Base-by-base conservation (phyloP, 2,113 vertebrate species). In the Odontophorus gujanensis region DNA sequence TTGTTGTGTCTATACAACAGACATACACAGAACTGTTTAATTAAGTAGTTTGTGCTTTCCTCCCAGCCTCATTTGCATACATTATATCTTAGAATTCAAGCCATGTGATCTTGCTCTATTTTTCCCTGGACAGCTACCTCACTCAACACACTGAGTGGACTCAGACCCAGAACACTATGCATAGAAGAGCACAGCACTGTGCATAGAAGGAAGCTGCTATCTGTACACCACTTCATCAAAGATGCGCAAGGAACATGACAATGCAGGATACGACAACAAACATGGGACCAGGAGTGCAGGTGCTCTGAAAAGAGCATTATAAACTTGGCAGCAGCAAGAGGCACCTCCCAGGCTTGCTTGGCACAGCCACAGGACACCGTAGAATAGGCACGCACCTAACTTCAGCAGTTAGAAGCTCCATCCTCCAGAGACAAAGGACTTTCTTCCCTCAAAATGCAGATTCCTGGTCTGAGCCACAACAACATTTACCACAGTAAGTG, bases 281-380 rank as follows among this genome's bases (percentile, higher is more conserved):
- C 61, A 90, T 4, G 0, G 7, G 26, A 85, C 75, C 0, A 0
- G 59, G 20, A 20, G 10, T 0, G 30, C 16, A 71, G 22, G 40
- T 7, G 3, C 50, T 87, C 0, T 0, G 13, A 15, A 26, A 66
- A 66, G 32, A 79, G 48, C 48, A 48, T 47, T 38, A 42, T 1
- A 68, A 84, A 47, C 42, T 79, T 12, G 38, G 48, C 0, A 89
- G 51, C 45, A 87, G 53, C 0, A 3, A 14, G 75, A 79, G 40
- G 47, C 3, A 19, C 11, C 36, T 65, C n/a, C 20, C 30, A 34
- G 79, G 59, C 28, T 85, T 71, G 34, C 19, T 34, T 2, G 61
- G 36, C 2, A 2, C 25, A 30, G 12, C 17, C 28, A n/a, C 9
- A n/a, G 36, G 8, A 42, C 11, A 12, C 15, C 26, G 36, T 42